These are phyloP conservation scores for Amblyornis subalaris DNA, from an alignment of 2,113 vertebrate genomes.

Conservation along the genomic window DNA sequence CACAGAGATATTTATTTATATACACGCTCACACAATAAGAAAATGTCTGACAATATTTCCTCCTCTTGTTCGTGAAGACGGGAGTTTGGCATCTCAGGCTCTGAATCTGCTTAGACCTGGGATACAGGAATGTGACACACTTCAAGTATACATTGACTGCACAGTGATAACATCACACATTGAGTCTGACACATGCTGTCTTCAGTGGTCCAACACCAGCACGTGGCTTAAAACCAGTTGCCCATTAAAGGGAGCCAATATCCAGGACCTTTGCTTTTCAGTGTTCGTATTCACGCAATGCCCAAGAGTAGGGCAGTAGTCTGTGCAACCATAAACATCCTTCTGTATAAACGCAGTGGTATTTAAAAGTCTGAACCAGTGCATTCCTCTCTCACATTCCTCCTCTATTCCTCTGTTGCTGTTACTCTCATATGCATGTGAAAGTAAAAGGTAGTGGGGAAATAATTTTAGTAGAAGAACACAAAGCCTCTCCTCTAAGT, in stretches of 20 bases:
- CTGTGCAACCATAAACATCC: conserved; percentile 51
- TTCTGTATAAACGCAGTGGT: conserved; percentile 46
- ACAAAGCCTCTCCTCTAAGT: conserved; percentile 61
- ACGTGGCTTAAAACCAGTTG: conserved; percentile 52
- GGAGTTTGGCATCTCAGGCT: conserved; percentile 65
- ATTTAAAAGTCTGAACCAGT: conserved; percentile 47
- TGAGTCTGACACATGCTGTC: conserved; percentile 69
- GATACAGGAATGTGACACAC: conserved; percentile 61
- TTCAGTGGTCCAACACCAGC: conserved; percentile 64
- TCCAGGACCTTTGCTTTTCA: not conserved
- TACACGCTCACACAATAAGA: conserved; percentile 67
- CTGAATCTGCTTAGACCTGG: conserved; percentile 63
- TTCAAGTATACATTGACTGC: conserved; percentile 69
- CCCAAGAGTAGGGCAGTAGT: conserved; percentile 37
- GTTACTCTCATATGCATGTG: conserved; percentile 49
- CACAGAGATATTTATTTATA: conserved; percentile 56
- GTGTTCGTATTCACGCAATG: not conserved
- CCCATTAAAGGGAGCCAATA: conserved; percentile 33
- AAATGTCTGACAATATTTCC: conserved; percentile 70
- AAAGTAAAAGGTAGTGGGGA: conserved; percentile 62
- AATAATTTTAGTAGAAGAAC: conserved; percentile 63
- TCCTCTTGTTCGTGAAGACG: conserved; percentile 61
- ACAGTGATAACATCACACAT: conserved; percentile 70
- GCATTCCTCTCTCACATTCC: conserved; percentile 46
- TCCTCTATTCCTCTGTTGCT: conserved; percentile 65